phyloP scores from a whole-genome alignment of 2,797 vertebrate genomes.

The Nyctalus aviator region DNA sequence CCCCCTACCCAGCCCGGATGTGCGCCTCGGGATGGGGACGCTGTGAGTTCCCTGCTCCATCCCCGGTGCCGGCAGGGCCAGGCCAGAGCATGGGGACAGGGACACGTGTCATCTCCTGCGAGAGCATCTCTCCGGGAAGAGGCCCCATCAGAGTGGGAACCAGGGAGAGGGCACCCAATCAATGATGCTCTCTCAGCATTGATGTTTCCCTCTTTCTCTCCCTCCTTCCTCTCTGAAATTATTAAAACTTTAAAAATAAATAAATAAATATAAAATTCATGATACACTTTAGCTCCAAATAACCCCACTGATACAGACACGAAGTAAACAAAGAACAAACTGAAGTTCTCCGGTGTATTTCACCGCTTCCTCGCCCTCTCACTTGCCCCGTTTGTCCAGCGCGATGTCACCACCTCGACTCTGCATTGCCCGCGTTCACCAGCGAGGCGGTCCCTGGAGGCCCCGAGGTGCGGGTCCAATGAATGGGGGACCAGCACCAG shows the following conservation, averaged over 20 bases:
- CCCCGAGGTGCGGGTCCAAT: not conserved
- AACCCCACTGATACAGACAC: slow-evolving; percentile 65
- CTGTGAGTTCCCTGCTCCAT: not conserved
- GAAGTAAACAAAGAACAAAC: not conserved
- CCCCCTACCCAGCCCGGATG: not conserved
- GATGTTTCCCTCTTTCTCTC: too few species aligned
- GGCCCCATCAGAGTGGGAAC: not conserved
- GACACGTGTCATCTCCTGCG: not conserved
- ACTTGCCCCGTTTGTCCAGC: too few species aligned
- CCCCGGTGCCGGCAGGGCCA: not conserved
- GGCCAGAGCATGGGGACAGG: not conserved
- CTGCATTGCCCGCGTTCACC: rapidly evolving
- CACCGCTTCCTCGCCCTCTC: too few species aligned
- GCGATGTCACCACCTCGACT: too few species aligned
- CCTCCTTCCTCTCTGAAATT: too few species aligned
- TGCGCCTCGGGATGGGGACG: rapidly evolving
- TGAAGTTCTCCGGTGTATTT: too few species aligned
- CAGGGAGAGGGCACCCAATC: not conserved
- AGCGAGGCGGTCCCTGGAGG: too few species aligned
- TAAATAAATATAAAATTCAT: not conserved
- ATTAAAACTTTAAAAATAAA: too few species aligned
- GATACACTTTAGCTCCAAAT: slow-evolving; percentile 66
- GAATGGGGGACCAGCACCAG: not conserved
- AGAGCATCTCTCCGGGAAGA: not conserved
- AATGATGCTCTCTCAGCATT: too few species aligned